Conservation (phyloP, 2,113 vertebrate species). For the Rana temporaria region DNA sequence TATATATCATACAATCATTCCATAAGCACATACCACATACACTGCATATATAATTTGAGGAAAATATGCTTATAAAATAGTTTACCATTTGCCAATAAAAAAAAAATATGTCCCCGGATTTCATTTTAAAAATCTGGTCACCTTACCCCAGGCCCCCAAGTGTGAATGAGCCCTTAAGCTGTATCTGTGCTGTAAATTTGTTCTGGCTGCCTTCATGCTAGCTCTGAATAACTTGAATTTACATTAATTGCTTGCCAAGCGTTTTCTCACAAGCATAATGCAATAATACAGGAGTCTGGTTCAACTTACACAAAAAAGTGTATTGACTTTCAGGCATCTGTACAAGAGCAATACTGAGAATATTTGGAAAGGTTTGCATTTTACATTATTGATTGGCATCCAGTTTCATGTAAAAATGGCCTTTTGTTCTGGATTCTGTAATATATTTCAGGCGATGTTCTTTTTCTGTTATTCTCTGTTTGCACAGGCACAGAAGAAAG, state of each 20-base stretch:
- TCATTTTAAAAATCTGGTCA: too few relatives aligned
- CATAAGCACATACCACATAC: too few relatives aligned
- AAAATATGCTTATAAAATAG: too few relatives aligned
- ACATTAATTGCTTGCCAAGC: background rate
- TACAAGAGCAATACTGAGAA: constrained; percentile 34
- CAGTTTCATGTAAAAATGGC: constrained; percentile 25
- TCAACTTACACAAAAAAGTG: constrained; percentile 12
- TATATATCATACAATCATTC: too few relatives aligned
- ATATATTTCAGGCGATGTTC: constrained; percentile 8
- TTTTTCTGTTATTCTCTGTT: constrained; percentile 24
- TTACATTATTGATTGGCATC: constrained; percentile 12
- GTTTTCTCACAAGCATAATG: background rate
- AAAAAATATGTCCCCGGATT: too few relatives aligned
- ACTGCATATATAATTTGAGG: too few relatives aligned
- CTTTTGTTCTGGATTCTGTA: constrained; percentile 41
- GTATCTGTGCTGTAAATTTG: too few relatives aligned
- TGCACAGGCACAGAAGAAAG: background rate
- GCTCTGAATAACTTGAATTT: background rate
- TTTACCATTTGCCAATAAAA: too few relatives aligned
- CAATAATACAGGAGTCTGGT: constrained; percentile 2
- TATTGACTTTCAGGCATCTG: constrained; percentile 19
- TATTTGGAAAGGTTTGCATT: constrained; percentile 14
- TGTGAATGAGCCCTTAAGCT: too few relatives aligned
- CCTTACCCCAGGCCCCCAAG: too few relatives aligned
- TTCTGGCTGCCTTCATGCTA: too few relatives aligned